Base-by-base conservation (phyloP, 2,113 vertebrate genomes). In the Lophura nycthemera region DNA sequence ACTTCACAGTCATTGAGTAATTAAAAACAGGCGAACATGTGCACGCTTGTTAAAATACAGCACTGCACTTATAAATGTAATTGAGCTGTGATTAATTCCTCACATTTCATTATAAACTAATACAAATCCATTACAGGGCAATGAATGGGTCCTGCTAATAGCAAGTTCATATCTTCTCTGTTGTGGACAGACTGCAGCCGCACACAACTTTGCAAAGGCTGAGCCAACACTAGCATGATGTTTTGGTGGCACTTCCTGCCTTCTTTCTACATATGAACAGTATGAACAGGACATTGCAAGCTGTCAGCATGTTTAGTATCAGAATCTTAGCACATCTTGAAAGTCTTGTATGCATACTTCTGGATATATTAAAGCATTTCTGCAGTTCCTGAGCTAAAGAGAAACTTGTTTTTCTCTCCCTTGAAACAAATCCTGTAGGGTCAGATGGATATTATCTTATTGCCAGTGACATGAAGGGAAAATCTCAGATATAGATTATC, bases 51-150 rank as follows among this genome's bases (percentile, higher is more conserved):
- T 78, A 81, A 90, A 83, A 81, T 50, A 43, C 79, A 91, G 42
- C 40, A 64, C 19, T 45, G n/a, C 29, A 48, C 88, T 93, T 93
- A 3, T 74, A 89, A 89, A 72, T 52, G 67, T 92, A 83, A 93
- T 54, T 89, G 75, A 86, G 60, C 52, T 74, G 72, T 57, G 92
- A 91, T 87, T 91, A 88, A 92, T 86, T 83, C 47, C n/a, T 91
- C 30, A 32, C 47, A 75, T 88, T 94, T 92, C 69, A 81, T 93
- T 95, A 77, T 63, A 57, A 92, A 67, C 60, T 83, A 73, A 77
- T 87, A 85, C 79, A 92, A 94, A 74, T 38, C 75, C 64, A 77
- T 74, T 88, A 50, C 48, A 60, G 52, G 38, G 47, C 87, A 83
- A 43, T 60, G 72, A 91, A 77, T 47, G 73, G 56, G 77, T 77